These are phyloP conservation scores for Macrotis lagotis DNA, from an alignment of 2,113 vertebrate genomes.

Conservation along the genomic window DNA sequence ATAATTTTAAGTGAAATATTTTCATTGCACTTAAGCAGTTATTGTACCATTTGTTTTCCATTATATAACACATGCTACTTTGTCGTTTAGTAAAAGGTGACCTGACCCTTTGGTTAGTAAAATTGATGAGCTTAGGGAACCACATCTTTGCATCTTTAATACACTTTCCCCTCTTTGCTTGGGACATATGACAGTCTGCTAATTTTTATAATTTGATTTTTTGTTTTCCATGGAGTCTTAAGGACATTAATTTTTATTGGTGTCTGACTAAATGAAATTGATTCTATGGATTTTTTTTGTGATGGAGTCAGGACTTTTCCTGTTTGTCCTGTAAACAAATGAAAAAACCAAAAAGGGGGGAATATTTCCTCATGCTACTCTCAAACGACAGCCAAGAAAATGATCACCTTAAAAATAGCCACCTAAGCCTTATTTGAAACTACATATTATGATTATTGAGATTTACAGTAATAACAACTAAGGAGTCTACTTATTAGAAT, in stretches of 20 bases:
- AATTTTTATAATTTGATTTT: not conserved
- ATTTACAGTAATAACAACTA: not conserved
- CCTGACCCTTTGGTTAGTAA: not conserved
- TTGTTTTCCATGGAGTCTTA: constrained; percentile 25
- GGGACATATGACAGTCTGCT: not conserved
- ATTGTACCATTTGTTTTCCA: not conserved
- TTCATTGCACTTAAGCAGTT: not conserved
- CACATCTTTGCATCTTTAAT: not conserved
- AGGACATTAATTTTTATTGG: constrained; percentile 3
- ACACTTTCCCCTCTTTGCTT: not conserved
- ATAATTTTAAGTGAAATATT: not conserved
- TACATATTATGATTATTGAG: not conserved
- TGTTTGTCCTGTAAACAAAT: constrained; percentile 3
- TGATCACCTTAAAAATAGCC: not conserved
- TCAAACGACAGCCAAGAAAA: constrained; percentile 11
- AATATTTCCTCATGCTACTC: not conserved
- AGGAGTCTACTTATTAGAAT: not conserved
- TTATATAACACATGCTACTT: not conserved
- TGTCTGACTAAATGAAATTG: constrained; percentile 30
- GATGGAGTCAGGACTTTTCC: not conserved
- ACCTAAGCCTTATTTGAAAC: not conserved
- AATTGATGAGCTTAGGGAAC: not conserved
- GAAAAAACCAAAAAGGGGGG: constrained; percentile 39
- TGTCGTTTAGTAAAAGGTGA: not conserved
- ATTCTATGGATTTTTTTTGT: not conserved